Evolutionary conservation across 92 coral and sea anemone species (phyloP).

Genomic region (Paragorgia papillata): DNA sequence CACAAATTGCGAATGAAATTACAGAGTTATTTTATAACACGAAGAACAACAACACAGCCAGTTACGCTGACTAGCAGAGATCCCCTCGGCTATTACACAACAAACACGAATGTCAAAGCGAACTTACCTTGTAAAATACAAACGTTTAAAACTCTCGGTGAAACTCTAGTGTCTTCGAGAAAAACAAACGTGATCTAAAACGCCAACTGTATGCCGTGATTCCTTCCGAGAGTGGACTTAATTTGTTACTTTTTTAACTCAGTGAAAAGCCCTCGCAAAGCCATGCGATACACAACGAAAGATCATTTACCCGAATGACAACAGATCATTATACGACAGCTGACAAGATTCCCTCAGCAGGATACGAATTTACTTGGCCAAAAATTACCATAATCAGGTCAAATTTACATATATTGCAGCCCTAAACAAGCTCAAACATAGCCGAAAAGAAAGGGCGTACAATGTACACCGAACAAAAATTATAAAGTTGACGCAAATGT

Average conservation of each 20-base stretch:
- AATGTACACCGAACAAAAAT: neutral
- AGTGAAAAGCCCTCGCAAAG: neutral
- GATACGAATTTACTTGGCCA: neutral
- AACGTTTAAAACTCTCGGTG: neutral
- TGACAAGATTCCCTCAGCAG: conserved; percentile 10
- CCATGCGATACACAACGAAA: neutral
- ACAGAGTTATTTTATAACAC: too few relatives aligned
- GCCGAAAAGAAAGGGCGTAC: neutral
- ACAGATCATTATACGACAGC: neutral
- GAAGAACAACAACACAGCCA: too few relatives aligned
- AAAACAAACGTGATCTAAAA: too few relatives aligned
- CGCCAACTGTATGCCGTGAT: too few relatives aligned
- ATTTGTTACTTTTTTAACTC: neutral
- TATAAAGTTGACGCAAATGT: too few relatives aligned
- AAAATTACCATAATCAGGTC: conserved; percentile 2
- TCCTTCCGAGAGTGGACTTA: too few relatives aligned
- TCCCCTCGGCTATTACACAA: too few relatives aligned
- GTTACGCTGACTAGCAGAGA: too few relatives aligned
- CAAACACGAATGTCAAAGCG: neutral
- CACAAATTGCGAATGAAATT: neutral
- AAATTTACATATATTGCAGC: neutral
- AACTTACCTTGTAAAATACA: neutral
- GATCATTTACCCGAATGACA: neutral
- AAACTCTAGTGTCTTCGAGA: neutral
- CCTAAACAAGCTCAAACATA: neutral